Evolutionary conservation across 2,888 invertebrate species (phyloP).

Genomic region (Nephrotoma guestfalica): DNA sequence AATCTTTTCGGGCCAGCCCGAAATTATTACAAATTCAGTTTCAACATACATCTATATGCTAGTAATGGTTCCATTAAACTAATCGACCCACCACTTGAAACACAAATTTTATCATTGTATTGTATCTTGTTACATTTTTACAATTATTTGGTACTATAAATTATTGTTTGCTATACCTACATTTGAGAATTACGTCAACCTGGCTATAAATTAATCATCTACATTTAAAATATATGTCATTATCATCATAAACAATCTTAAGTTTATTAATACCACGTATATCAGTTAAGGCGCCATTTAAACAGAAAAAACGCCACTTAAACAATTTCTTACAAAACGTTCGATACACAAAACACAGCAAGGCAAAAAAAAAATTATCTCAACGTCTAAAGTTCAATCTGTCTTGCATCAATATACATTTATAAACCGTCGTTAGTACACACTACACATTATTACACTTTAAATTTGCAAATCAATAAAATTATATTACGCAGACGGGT

Average conservation of each 20-base stretch:
- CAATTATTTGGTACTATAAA: too few relatives aligned
- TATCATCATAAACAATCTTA: neutral
- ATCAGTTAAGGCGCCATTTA: neutral
- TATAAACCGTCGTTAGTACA: neutral
- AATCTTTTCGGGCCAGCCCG: too few relatives aligned
- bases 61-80: too few relatives aligned
- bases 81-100: too few relatives aligned
- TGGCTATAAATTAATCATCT: neutral
- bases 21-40: too few relatives aligned
- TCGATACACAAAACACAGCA: neutral
- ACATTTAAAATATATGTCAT: neutral
- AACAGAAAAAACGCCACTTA: neutral
- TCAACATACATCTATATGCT: too few relatives aligned
- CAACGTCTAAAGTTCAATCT: neutral
- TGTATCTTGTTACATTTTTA: too few relatives aligned
- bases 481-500: neutral
- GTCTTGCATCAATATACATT: neutral
- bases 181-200: neutral
- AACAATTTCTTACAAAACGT: neutral
- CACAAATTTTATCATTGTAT: too few relatives aligned
- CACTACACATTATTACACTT: neutral
- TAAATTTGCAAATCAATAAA: neutral
- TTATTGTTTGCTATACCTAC: too few relatives aligned
- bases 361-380: neutral
- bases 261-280: neutral